Base-by-base conservation (phyloP, 2,797 vertebrate species). In the Notamacropus eugenii region DNA sequence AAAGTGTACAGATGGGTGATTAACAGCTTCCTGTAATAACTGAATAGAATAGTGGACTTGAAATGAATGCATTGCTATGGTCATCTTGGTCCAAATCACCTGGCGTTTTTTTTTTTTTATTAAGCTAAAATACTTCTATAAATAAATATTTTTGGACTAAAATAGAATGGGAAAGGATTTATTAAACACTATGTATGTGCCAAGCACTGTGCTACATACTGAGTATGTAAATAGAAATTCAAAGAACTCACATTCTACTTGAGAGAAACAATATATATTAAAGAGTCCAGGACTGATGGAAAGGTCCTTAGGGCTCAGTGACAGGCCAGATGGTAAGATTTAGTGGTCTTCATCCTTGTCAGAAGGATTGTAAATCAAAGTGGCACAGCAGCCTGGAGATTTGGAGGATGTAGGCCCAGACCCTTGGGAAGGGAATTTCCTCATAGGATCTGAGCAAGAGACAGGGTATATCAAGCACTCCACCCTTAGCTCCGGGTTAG, bases 81-180 rank as follows among this genome's bases (percentile, higher is more conserved):
- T 82, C 40, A 46, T 82, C 9, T 82, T 82, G 67, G 8, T 82
- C 74, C 74, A 82, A 46, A 24, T 46, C 67, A 40, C 67, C 22
- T 82, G n/a, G 6, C 46, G 16, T 40, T 46, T 29, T 19, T 82
- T 82, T 82, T 74, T 6, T 82, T 94, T 95, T 97, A 95, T 96
- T 95, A n/a, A 92, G 95, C 40, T 90, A 96, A 95, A 93, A 94
- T 34, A 91, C 50, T 96, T 95, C 5, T 90, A 1, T 29, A 95
- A 97, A 95, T 98, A 98, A 97, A 96, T 95, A 67, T 92, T 93
- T 97, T 92, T 0, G 31, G 13, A 82, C 74, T 82, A 12, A 16
- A 82, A 27, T 82, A 46, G 40, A 40, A 74, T 40, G n/a, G n/a
- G 46, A 82, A 82, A 82, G 40, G 40, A 82, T 46, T 46, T 46